Base-by-base conservation (phyloP, 2,797 vertebrate species). In the Hozukius guyotensis region DNA sequence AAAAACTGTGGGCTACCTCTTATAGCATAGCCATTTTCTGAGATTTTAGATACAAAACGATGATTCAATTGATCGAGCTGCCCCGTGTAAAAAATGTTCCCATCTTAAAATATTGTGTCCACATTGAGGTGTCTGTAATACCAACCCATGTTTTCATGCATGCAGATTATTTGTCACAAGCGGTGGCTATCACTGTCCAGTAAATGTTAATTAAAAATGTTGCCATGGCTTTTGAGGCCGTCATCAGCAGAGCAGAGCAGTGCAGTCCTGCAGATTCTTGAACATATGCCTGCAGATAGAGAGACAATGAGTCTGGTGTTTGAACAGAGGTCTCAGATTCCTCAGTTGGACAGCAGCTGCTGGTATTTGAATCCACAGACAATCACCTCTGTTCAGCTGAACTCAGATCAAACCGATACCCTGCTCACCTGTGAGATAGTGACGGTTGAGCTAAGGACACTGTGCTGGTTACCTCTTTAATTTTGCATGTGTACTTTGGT, bases 361-460 rank as follows among this genome's bases (percentile, higher is more conserved):
- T 32, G 31, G 9, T 20, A 34, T 61, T 65, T 82, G 34, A 72
- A 55, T 55, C 22, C 4, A 3, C 20, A 52, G 18, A 74, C 52
- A 78, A 8, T 14, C 2, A 22, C 57, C 20, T 66, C 22, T 29
- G 27, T 77, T 74, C 46, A 65, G 25, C 53, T 16, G 11, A n/a
- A n/a, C 65, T 29, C 22, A 24, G n/a, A 38, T 8, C 46, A 12
- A 20, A 9, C 16, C 9, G 60, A 64, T 25, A 10, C 4, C 2
- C 22, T 3, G 36, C 60, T 66, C 70, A 81, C 71, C 76, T 84
- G 89, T 77, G 46, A 24, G 59, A 63, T 68, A 4, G 20, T 16
- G 72, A 14, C 8, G 5, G n/a, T 22, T 46, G 3, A 59, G 24
- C 14, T 5, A 1, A 27, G 16, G 52, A 36, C 36, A n/a, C 46